Conservation (phyloP, 2,113 vertebrate genomes). For the Oryzias melastigma region DNA sequence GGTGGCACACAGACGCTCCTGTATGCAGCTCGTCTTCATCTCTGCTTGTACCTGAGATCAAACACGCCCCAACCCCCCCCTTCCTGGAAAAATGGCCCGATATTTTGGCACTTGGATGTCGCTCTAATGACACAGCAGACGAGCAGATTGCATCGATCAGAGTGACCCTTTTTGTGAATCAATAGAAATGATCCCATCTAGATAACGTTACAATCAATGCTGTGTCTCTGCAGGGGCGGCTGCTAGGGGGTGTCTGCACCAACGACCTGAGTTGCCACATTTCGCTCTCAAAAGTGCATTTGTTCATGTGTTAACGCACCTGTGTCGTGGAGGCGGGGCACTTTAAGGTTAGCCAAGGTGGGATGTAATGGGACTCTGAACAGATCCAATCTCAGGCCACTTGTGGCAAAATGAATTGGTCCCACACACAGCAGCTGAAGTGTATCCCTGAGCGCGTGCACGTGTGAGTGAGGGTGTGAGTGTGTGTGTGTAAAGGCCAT, state of each 20-base stretch:
- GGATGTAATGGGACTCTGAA: constrained; percentile 69
- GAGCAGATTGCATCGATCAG: constrained; percentile 70
- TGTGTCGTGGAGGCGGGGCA: constrained; percentile 3
- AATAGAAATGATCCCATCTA: constrained; percentile 70
- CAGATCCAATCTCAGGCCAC: constrained; percentile 75
- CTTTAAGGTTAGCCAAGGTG: constrained; percentile 70
- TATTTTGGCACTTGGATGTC: constrained; percentile 56
- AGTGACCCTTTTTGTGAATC: constrained; percentile 65
- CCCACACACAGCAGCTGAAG: constrained; percentile 44
- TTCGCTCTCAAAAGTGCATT: constrained; percentile 7
- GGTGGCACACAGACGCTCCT: too few species aligned
- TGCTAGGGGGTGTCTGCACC: constrained; percentile 24
- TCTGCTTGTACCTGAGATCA: constrained; percentile 54
- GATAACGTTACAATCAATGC: constrained; percentile 74
- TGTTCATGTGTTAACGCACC: not conserved
- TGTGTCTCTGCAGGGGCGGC: constrained; percentile 22
- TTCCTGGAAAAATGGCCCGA: constrained; percentile 35
- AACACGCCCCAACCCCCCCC: constrained; percentile 23
- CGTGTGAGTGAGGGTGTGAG: constrained; percentile 18
- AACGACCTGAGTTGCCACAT: constrained; percentile 23
- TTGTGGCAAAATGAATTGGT: constrained; percentile 75
- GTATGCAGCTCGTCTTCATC: too few species aligned
- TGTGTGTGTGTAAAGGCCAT: constrained; percentile 54
- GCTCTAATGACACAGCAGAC: constrained; percentile 69
- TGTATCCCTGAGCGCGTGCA: constrained; percentile 36